Conservation (phyloP, 2,797 vertebrate genomes). For the Balearica regulorum region DNA sequence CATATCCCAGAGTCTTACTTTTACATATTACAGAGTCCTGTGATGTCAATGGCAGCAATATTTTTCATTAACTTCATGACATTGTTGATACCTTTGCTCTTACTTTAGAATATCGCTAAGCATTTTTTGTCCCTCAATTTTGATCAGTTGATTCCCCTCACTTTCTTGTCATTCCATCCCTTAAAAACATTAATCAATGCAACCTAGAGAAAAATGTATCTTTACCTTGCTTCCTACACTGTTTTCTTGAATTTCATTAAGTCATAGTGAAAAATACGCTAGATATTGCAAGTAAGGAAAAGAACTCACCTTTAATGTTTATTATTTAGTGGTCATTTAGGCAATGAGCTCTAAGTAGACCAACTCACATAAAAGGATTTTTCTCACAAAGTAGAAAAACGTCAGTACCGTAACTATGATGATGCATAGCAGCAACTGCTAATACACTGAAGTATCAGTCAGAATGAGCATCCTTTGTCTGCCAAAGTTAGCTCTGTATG, state of each 20-base stretch:
- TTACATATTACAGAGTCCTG: not conserved
- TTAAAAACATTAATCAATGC: not conserved
- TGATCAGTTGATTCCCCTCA: not conserved
- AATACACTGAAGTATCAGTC: not conserved
- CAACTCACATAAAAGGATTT: not conserved
- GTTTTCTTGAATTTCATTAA: not conserved
- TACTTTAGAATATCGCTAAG: not conserved
- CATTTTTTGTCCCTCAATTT: not conserved
- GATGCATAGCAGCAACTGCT: not conserved
- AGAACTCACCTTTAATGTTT: not conserved
- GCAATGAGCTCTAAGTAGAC: not conserved
- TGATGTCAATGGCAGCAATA: not conserved
- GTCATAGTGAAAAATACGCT: not conserved
- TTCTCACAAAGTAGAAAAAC: not conserved
- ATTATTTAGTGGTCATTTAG: not conserved
- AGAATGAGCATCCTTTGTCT: not conserved
- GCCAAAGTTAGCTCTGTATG: not conserved
- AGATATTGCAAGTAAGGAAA: not conserved
- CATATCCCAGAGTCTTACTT: not conserved
- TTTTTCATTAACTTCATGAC: not conserved
- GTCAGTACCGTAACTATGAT: not conserved
- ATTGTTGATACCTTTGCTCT: not conserved
- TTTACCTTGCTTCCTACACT: not conserved
- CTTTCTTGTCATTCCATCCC: not conserved
- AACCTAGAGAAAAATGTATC: not conserved